Evolutionary conservation across 2,888 invertebrate genomes (phyloP), one percentile per base, ranked within the genome.

Genomic region (Lycophotia porphyrea): DNA sequence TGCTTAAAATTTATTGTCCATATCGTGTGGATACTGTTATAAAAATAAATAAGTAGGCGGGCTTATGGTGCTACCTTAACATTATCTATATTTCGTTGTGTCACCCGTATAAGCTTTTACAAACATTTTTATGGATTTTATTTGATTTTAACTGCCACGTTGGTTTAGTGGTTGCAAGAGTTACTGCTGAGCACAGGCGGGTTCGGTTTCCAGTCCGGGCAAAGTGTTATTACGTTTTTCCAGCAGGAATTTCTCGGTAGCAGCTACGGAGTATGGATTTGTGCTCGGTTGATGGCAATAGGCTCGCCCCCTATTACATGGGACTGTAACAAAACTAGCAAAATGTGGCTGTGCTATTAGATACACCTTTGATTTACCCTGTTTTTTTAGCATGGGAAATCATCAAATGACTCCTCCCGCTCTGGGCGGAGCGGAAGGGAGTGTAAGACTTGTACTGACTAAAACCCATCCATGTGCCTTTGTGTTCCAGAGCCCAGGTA

Each of bases 1-100:
- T 91, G 88, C 87, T 90, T 89, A 83, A 89, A 91, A 93, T 93
- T 92, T 92, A 93, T 91, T 84, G 90, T 88, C 89, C 86, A 90
- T 91, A 88, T 87, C 85, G 83, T 81, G 84, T 80, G 78, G 80
- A 76, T 78, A 49, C 87, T 58, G 78, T 88, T 89, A 91, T 91
- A 92, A 90, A 92, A 89, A 91, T 89, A 87, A 87, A 90, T 87
- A 89, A 89, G 87, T 87, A 88, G 88, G 74, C 68, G 13, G 61
- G 70, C 66, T 64, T 64, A 55, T 55, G 78, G 18, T 47, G 78
- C 77, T 68, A 73, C 71, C 78, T 78, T 76, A 63, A 63, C 47
- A n/a, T 66, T 72, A 87, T 79, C 78, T 68, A 42, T 49, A 65
- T 68, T 49, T 61, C 61, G 55, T 74, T 73, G 34, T 71, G 67